Conservation (phyloP, 1,140 invertebrate species). For the Pollicipes pollicipes region DNA sequence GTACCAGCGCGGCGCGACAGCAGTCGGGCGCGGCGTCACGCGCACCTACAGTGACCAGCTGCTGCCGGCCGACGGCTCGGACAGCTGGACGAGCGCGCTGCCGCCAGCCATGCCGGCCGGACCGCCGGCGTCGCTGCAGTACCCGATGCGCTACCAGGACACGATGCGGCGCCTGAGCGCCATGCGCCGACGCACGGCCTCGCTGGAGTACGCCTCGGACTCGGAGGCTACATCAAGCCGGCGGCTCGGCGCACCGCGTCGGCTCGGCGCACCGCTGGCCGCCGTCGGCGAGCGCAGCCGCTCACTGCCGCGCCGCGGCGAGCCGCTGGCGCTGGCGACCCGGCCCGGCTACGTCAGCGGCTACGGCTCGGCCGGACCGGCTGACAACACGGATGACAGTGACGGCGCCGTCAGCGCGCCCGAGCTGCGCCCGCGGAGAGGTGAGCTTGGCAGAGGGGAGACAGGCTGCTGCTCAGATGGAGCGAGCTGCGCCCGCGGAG, state of each 20-base stretch:
- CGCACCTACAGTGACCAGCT: constrained; percentile 25
- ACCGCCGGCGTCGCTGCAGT: constrained; percentile 19
- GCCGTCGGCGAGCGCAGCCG: not conserved
- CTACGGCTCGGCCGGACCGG: constrained; percentile 26
- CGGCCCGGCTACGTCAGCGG: constrained; percentile 13
- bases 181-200: constrained; percentile 20
- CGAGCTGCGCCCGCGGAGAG: constrained; percentile 34
- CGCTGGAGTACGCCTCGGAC: constrained; percentile 78
- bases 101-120: constrained; percentile 12
- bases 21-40: constrained; percentile 24
- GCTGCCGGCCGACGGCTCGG: constrained; percentile 19
- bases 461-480: too few species aligned
- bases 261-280: constrained; percentile 33
- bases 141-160: constrained; percentile 18
- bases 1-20: constrained; percentile 34
- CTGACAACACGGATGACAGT: constrained; percentile 46
- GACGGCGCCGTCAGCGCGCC: constrained; percentile 64
- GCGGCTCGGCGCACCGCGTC: constrained; percentile 17
- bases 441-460: not conserved
- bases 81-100: constrained; percentile 17
- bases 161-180: constrained; percentile 20
- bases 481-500: too few species aligned
- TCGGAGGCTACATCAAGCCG: constrained; percentile 53
- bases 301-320: constrained; percentile 17
- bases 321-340: constrained; percentile 9